Conservation (phyloP, 2,888 invertebrate genomes). For the Tipula unca region DNA sequence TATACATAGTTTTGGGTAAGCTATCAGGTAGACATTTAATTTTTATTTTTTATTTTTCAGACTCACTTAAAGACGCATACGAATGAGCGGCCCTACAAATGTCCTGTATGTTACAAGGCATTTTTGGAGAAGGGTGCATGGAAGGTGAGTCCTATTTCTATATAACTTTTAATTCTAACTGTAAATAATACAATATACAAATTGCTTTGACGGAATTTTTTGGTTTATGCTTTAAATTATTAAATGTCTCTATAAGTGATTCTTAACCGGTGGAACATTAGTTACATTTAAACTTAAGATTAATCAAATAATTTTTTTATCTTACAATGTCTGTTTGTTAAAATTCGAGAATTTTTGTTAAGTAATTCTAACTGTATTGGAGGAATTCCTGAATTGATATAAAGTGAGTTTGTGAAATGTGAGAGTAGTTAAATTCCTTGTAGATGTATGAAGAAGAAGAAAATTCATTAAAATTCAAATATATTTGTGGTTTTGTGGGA, state of each 20-base stretch:
- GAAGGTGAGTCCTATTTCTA: neutral
- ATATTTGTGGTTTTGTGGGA: too few species aligned
- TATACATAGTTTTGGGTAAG: neutral
- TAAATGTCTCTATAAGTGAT: neutral
- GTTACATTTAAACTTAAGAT: too few species aligned
- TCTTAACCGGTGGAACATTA: neutral
- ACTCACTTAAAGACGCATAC: neutral
- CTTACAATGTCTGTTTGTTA: too few species aligned
- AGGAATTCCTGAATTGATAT: too few species aligned
- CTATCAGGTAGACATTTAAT: neutral
- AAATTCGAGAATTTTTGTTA: too few species aligned
- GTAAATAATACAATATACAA: neutral
- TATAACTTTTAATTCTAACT: neutral
- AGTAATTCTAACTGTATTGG: too few species aligned
- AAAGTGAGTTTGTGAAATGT: too few species aligned
- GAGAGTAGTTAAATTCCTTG: too few species aligned
- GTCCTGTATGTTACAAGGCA: neutral
- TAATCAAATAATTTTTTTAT: too few species aligned
- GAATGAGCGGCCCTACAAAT: neutral
- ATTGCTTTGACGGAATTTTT: neutral
- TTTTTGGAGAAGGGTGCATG: neutral
- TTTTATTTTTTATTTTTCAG: neutral
- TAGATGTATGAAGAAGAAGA: too few species aligned
- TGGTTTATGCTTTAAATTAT: neutral
- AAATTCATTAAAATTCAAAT: too few species aligned